phyloP scores from a whole-genome alignment of 2,113 vertebrate genomes.

The Cricetomys ansorgei region DNA sequence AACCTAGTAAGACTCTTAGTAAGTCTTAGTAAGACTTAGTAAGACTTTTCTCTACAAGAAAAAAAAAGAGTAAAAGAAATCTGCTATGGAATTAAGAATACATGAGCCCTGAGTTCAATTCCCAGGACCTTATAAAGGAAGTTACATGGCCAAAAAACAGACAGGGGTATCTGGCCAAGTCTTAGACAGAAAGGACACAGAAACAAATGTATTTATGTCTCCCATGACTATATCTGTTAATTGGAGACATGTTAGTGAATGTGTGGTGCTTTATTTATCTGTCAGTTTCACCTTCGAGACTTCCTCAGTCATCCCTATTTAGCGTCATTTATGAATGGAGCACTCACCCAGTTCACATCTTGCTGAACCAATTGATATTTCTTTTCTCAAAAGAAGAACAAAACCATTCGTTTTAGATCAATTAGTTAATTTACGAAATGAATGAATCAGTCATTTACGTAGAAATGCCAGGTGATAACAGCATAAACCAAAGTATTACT shows the following conservation, averaged over 20 bases:
- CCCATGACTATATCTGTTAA: not conserved
- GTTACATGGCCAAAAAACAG: not conserved
- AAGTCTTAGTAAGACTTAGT: too few species aligned
- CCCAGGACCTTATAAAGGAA: not conserved
- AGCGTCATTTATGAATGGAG: not conserved
- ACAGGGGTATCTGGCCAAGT: not conserved
- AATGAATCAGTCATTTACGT: not conserved
- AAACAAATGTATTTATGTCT: not conserved
- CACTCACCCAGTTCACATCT: not conserved
- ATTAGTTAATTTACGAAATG: too few species aligned
- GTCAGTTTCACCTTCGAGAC: not conserved
- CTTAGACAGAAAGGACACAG: not conserved
- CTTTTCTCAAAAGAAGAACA: not conserved
- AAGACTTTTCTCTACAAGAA: too few species aligned
- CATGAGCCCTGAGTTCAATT: not conserved
- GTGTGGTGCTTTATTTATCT: not conserved
- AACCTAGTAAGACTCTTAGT: not conserved
- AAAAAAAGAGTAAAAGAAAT: not conserved
- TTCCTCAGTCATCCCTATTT: not conserved
- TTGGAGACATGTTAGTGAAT: not conserved
- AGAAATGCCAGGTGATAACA: not conserved
- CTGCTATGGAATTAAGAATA: not conserved
- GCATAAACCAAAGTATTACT: not conserved
- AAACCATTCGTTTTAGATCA: not conserved
- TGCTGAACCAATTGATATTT: constrained; percentile 2